phyloP scores from a whole-genome alignment of 2,113 vertebrate genomes.

The Panurus biarmicus region DNA sequence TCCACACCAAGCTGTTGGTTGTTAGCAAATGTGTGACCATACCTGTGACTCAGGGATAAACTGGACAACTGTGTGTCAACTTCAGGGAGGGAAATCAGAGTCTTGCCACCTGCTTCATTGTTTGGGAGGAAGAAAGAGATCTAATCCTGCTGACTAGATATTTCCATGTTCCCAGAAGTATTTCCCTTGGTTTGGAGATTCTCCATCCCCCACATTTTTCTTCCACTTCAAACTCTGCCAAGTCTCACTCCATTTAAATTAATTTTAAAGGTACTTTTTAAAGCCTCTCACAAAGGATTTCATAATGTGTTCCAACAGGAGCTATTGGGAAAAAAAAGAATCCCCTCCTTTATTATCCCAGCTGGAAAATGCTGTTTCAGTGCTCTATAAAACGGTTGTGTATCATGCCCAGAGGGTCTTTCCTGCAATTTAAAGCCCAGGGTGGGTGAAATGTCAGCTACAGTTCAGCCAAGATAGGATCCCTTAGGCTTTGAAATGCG shows the following conservation, averaged over 20 bases:
- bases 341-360: slow-evolving; percentile 18
- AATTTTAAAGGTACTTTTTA: slow-evolving; percentile 33
- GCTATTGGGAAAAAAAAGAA: not conserved
- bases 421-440: slow-evolving; percentile 11
- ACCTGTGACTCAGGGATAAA: not conserved
- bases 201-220: not conserved
- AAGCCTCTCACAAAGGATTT: slow-evolving; percentile 18
- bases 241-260: slow-evolving; percentile 12
- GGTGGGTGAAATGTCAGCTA: slow-evolving; percentile 45
- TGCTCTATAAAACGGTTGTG: not conserved
- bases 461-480: slow-evolving; percentile 29
- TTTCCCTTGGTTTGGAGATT: not conserved
- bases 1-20: not conserved
- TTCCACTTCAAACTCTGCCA: not conserved
- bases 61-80: accelerated
- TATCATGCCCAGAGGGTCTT: slow-evolving; percentile 30
- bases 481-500: slow-evolving; percentile 18
- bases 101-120: not conserved
- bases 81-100: not conserved
- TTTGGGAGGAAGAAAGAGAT: not conserved
- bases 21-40: not conserved
- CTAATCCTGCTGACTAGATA: not conserved
- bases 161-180: not conserved
- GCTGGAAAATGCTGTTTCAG: slow-evolving; percentile 23
- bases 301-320: not conserved